Percentiles rank a stretch among this genome's conserved stretches.
Conservation (phyloP, 2,888 invertebrate genomes). For the Agriopis marginaria region DNA sequence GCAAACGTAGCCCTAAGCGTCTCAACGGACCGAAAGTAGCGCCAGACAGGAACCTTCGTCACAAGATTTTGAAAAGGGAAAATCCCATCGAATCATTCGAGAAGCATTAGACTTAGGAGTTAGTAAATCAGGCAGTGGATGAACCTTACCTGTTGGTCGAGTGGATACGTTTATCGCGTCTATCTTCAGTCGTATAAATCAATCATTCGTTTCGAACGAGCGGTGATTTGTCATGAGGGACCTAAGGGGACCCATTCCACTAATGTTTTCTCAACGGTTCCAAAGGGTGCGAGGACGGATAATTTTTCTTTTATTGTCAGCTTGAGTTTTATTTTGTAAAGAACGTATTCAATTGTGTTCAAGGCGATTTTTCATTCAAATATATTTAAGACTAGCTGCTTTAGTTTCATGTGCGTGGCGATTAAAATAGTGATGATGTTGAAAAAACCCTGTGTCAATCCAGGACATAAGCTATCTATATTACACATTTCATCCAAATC, state of each 20-base stretch:
- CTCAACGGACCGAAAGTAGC: constrained; percentile 57
- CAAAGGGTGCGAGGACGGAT: constrained; percentile 36
- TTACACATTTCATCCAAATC: no score
- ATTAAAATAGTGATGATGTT: no score
- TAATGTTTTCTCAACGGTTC: constrained; percentile 54
- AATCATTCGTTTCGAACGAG: constrained; percentile 79
- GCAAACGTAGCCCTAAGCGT: constrained; percentile 60
- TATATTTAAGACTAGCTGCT: neutral
- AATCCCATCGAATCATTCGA: constrained; percentile 70
- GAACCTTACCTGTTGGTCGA: constrained; percentile 73
- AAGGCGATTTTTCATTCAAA: no score
- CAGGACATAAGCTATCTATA: no score
- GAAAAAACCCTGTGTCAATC: no score
- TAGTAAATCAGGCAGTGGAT: constrained; percentile 77
- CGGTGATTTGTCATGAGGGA: constrained; percentile 74
- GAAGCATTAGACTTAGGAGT: constrained; percentile 68
- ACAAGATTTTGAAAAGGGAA: constrained; percentile 80
- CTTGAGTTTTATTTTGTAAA: constrained; percentile 28
- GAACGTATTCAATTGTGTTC: neutral
- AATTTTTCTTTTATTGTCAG: constrained; percentile 41
- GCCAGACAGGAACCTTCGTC: constrained; percentile 67
- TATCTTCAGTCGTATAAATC: constrained; percentile 69
- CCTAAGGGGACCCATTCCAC: constrained; percentile 46
- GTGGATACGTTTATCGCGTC: constrained; percentile 48
- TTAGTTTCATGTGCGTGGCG: no score